A percentile compares a stretch with the other conserved stretches of the same genome.
These are phyloP conservation scores for Allolobophora icterica DNA, from an alignment of 2,888 invertebrate species.

Conservation along the genomic window DNA sequence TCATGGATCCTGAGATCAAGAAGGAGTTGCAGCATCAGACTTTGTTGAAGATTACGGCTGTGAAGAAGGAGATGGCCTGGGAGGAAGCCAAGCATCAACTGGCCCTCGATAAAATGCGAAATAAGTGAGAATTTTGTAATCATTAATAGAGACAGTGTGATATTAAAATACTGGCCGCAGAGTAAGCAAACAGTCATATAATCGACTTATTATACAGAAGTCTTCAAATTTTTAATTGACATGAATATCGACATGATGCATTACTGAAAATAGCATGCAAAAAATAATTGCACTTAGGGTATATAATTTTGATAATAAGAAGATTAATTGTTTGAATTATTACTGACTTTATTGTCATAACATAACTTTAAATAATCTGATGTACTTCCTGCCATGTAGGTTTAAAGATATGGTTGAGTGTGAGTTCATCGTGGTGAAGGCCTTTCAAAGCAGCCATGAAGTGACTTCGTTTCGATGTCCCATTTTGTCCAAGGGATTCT, in stretches of 20 bases:
- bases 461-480: conserved; percentile 62
- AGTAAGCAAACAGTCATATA: no score
- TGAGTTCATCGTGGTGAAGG: conserved; percentile 62
- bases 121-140: conserved; percentile 53
- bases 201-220: no score
- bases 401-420: conserved; percentile 64
- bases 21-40: conserved; percentile 59
- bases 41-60: conserved; percentile 58
- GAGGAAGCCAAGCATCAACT: conserved; percentile 63
- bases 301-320: no score
- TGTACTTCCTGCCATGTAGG: conserved; percentile 48
- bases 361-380: neutral
- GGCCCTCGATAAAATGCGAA: conserved; percentile 60
- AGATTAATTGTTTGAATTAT: no score
- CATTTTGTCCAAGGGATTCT: conserved; percentile 63
- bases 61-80: conserved; percentile 63
- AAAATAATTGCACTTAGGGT: no score
- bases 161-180: neutral
- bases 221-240: no score
- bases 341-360: neutral
- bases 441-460: conserved; percentile 54
- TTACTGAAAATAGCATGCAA: no score
- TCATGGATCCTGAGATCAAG: conserved; percentile 64
- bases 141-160: neutral
- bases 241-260: no score